Evolutionary conservation across 2,113 vertebrate species (phyloP), one percentile per base, ranked within the genome.

Genomic region (Oncorhynchus nerka): DNA sequence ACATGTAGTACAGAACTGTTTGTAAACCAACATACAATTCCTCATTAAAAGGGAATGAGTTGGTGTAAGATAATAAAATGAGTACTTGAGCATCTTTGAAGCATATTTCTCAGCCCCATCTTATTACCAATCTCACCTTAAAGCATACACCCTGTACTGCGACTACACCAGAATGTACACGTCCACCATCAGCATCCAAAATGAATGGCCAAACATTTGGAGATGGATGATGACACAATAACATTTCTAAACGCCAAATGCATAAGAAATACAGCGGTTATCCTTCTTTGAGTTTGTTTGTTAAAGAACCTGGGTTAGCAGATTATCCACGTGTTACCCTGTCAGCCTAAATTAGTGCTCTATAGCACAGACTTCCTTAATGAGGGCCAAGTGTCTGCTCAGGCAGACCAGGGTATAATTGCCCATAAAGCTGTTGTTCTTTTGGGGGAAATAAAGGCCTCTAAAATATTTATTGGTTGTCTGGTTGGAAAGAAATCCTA

Each of bases 391-490:
- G 59, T 62, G 59, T 62, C 20, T 62, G 59, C 51, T 55, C 51
- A 55, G 16, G 51, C 51, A 55, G 5, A 16, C 51, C 51, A 55
- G 16, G 51, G 51, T 22, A 26, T 67, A 26, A 67, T 67, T 67
- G 24, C 26, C 8, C 65, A 67, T 28, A 30, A 67, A 67, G n/a
- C 12, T 28, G 24, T 28, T 67, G 65, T 67, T 67, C 15, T 64
- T 67, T 15, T 67, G 65, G n/a, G 59, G 59, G 7, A 13, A 67
- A 67, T 67, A 67, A 67, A 67, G 24, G 24, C n/a, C 65, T 67
- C 26, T 67, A 30, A 24, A 67, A 28, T 30, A 67, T 30, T 67
- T 67, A 67, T 67, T 67, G 26, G n/a, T 67, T 30, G 65, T 67
- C 13, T 67, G 65, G 24, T 28, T 28, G 22, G 24, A 28, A 67